phyloP scores from a whole-genome alignment of 2,113 vertebrate species.

The Ailurus styani region DNA sequence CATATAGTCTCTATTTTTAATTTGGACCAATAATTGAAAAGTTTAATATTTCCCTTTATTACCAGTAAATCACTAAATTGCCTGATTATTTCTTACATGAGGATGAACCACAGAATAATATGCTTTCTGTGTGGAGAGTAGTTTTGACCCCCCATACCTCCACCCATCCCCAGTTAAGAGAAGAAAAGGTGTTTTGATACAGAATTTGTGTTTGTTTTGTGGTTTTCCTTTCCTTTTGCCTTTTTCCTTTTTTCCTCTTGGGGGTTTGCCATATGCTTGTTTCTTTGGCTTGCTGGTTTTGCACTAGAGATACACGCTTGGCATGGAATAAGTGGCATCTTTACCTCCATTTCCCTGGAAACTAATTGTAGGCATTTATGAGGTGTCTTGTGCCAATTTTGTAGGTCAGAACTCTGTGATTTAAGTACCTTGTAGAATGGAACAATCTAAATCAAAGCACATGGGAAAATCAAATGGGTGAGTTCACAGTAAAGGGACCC shows the following conservation, averaged over 20 bases:
- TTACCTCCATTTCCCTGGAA: not conserved
- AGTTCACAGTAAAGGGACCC: not conserved
- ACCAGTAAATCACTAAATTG: not conserved
- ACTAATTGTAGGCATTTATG: not conserved
- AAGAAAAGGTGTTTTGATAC: not conserved
- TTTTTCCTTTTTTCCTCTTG: not conserved
- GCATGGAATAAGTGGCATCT: not conserved
- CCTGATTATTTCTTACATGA: not conserved
- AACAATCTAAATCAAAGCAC: not conserved
- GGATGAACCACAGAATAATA: not conserved
- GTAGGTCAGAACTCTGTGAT: not conserved
- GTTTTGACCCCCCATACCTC: not conserved
- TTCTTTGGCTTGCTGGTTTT: not conserved
- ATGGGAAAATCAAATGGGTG: not conserved
- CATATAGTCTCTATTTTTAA: not conserved
- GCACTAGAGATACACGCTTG: not conserved
- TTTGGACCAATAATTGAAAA: not conserved
- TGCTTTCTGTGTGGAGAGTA: not conserved
- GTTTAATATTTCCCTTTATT: constrained; percentile 1
- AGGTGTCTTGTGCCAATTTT: not conserved
- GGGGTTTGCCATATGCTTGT: rapidly evolving
- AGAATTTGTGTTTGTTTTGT: not conserved
- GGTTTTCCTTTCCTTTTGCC: not conserved
- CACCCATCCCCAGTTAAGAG: not conserved
- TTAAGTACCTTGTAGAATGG: not conserved